Evolutionary conservation across 1,140 invertebrate genomes (phyloP).

Genomic region (Eueides isabella): DNA sequence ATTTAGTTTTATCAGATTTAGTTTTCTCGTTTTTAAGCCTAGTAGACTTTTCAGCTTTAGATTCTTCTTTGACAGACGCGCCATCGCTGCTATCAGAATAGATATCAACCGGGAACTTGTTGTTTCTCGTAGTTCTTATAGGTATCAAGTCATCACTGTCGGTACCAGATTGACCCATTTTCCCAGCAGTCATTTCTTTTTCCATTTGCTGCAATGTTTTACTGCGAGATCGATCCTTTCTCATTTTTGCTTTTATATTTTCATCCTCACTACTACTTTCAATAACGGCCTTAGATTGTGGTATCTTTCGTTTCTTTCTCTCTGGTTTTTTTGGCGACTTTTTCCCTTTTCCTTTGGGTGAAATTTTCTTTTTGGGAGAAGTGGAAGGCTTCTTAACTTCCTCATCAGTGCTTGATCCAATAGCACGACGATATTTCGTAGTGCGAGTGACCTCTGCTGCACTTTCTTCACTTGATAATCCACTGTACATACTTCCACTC

Average conservation of each 20-base stretch:
- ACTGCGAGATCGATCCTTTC: slow-evolving; percentile 82
- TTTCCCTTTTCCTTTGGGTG: slow-evolving; percentile 69
- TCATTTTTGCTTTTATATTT: slow-evolving; percentile 70
- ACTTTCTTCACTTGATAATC: slow-evolving; percentile 86
- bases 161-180: slow-evolving; percentile 82
- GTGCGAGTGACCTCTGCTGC: slow-evolving; percentile 70
- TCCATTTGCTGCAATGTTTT: slow-evolving; percentile 87
- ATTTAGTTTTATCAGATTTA: slow-evolving; percentile 76
- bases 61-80: slow-evolving; percentile 62
- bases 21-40: slow-evolving; percentile 76
- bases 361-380: slow-evolving; percentile 76
- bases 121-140: slow-evolving; percentile 76
- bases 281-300: slow-evolving; percentile 73
- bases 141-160: slow-evolving; percentile 90
- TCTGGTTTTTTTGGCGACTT: slow-evolving; percentile 71
- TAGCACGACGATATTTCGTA: slow-evolving; percentile 73
- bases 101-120: slow-evolving; percentile 84
- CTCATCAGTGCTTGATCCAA: slow-evolving; percentile 78
- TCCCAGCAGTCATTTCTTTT: slow-evolving; percentile 84
- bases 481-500: slow-evolving; percentile 85
- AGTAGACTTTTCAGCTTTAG: slow-evolving; percentile 62
- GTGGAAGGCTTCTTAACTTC: slow-evolving; percentile 71
- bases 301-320: slow-evolving; percentile 74
- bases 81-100: slow-evolving; percentile 89
- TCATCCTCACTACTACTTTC: slow-evolving; percentile 85